Evolutionary conservation across 1,140 invertebrate genomes (phyloP).

Genomic region (Lutraria rhynchaena): DNA sequence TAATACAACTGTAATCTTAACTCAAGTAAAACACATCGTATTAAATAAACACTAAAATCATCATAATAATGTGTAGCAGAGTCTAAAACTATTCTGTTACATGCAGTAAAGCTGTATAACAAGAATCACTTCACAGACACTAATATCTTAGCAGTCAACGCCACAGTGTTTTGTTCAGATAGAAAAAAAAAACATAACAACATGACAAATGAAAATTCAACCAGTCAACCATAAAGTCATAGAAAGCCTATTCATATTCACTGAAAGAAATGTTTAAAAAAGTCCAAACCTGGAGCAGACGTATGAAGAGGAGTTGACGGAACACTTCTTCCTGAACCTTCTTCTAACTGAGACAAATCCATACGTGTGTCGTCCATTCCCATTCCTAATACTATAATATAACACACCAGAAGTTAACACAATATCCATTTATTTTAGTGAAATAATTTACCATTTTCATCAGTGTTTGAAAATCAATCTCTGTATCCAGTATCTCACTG

Average conservation of each 20-base stretch:
- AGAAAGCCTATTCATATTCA: not conserved
- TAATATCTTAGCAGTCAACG: not conserved
- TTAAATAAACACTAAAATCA: no score
- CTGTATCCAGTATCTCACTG: no score
- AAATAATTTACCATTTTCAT: no score
- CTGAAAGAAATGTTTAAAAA: not conserved
- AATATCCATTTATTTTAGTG: no score
- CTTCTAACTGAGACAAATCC: conserved; percentile 88
- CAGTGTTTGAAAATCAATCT: no score
- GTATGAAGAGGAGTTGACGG: conserved; percentile 86
- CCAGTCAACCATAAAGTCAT: not conserved
- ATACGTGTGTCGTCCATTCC: conserved; percentile 90
- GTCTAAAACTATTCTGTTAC: no score
- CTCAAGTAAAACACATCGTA: no score
- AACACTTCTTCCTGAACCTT: conserved; percentile 87
- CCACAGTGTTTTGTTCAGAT: not conserved
- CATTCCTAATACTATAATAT: conserved; percentile 55
- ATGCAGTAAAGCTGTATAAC: no score
- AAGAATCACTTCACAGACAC: no score
- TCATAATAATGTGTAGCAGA: no score
- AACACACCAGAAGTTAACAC: no score
- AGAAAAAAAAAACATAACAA: not conserved
- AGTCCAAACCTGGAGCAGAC: conserved; percentile 62
- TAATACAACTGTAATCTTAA: no score
- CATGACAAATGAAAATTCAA: not conserved